Evolutionary conservation across 2,888 invertebrate genomes (phyloP), one percentile per base, ranked within the genome.

Genomic region (Drosophila peninsularis): DNA sequence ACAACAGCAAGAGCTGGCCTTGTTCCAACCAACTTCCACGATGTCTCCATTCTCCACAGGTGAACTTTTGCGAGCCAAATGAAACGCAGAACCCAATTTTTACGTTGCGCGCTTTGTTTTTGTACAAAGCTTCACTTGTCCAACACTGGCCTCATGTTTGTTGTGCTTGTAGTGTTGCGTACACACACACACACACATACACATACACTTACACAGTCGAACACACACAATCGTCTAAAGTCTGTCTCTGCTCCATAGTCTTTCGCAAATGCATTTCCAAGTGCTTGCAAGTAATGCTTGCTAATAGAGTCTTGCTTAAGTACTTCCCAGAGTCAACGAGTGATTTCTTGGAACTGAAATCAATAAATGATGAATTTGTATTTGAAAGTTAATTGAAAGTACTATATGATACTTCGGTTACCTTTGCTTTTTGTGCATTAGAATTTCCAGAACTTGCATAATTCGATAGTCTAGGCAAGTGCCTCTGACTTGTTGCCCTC

Each of bases 91-190:
- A 62, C 4, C 39, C 47, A 82, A 63, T 65, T 52, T 52, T 65
- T 56, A 39, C 75, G 41, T 71, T 63, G 65, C 63, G 68, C 62
- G 87, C 87, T 83, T 87, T 83, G 87, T 71, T 78, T 61, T 62
- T 82, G 87, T 82, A 80, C 84, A 87, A 78, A 82, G 87, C 75
- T 82, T 82, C 27, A 53, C 47, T 53, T 39, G 64, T 52, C 53
- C 60, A 69, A 62, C 68, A 70, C 62, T 57, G 78, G 34, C 44
- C 57, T 64, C 57, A 78, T 73, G 52, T 49, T 62, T 58, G 32
- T 61, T 73, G 74, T 75, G 82, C 82, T 87, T 83, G 63, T 86
- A 77, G 62, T 74, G 66, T 53, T 77, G 77, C 62, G 63, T 56
- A 50, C 45, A 75, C 57, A 62, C 10, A 57, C 34, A 55, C 17